These are phyloP conservation scores for Chaetodon auriga DNA, from an alignment of 2,113 vertebrate genomes.

Conservation along the genomic window DNA sequence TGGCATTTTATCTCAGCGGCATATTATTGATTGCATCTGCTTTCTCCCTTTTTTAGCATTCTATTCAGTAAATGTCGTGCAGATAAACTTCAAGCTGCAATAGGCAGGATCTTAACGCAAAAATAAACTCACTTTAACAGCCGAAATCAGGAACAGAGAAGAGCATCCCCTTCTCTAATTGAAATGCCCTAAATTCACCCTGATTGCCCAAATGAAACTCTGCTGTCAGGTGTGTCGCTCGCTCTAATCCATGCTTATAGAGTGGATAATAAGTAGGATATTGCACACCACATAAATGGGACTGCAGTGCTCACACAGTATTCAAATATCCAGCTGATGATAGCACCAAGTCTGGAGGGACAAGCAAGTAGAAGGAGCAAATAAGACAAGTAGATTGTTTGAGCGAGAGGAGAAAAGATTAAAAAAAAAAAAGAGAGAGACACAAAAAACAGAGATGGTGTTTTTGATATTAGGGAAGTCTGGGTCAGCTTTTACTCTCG, in stretches of 20 bases:
- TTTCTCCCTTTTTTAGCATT: slow-evolving; percentile 17
- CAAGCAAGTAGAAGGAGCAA: neutral
- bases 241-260: slow-evolving; percentile 14
- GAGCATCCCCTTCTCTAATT: slow-evolving; percentile 24
- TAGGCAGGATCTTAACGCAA: slow-evolving; percentile 20
- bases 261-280: slow-evolving; percentile 24
- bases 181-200: slow-evolving; percentile 20
- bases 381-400: neutral
- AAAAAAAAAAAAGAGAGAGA: neutral
- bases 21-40: slow-evolving; percentile 23
- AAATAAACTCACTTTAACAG: slow-evolving; percentile 27
- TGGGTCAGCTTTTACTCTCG: slow-evolving; percentile 48
- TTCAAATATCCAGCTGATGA: slow-evolving; percentile 53
- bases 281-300: slow-evolving; percentile 13
- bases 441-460: slow-evolving; percentile 70
- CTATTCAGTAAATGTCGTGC: slow-evolving; percentile 14
- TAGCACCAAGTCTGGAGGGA: slow-evolving; percentile 35
- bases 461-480: slow-evolving; percentile 84
- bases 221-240: neutral
- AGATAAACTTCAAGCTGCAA: slow-evolving; percentile 36
- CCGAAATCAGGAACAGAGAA: slow-evolving; percentile 13
- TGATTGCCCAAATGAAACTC: slow-evolving; percentile 1
- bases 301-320: slow-evolving; percentile 15
- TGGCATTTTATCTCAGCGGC: slow-evolving; percentile 1
- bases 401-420: neutral